These are phyloP conservation scores for Timandra comae DNA, from an alignment of 2,888 invertebrate species.

Conservation along the genomic window DNA sequence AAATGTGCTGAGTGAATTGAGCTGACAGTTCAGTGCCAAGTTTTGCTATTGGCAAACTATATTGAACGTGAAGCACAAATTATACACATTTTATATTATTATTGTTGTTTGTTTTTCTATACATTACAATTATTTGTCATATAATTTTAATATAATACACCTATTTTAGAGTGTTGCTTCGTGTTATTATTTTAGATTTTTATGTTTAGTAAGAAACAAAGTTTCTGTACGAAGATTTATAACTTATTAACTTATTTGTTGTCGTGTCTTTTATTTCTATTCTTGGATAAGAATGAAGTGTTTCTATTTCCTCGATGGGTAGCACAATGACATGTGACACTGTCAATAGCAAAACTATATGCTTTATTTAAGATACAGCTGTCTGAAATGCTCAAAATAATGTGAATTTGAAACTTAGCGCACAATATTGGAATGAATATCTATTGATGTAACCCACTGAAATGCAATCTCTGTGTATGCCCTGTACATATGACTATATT, in stretches of 20 bases:
- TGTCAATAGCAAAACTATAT: constrained; percentile 76
- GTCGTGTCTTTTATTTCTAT: constrained; percentile 63
- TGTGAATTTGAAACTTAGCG: constrained; percentile 73
- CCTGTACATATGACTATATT: constrained; percentile 60
- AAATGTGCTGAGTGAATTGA: constrained; percentile 74
- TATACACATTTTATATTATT: constrained; percentile 33
- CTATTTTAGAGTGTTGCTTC: constrained; percentile 74
- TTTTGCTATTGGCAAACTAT: constrained; percentile 72
- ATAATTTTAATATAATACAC: constrained; percentile 65
- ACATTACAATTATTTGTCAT: constrained; percentile 46
- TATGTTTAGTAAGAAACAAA: constrained; percentile 68
- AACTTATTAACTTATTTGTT: constrained; percentile 74
- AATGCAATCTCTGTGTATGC: constrained; percentile 64
- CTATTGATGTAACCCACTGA: constrained; percentile 67
- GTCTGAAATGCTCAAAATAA: constrained; percentile 72
- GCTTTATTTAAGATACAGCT: constrained; percentile 68
- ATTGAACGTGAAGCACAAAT: constrained; percentile 53
- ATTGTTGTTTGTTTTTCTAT: constrained; percentile 33
- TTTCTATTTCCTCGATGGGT: constrained; percentile 37
- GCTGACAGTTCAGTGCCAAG: constrained; percentile 69
- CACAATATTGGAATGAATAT: constrained; percentile 68
- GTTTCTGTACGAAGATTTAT: constrained; percentile 68
- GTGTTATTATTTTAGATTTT: constrained; percentile 70
- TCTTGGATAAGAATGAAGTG: constrained; percentile 43
- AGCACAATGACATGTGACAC: constrained; percentile 47